These are phyloP conservation scores for Acanthosepion lycidas DNA, from an alignment of 2,888 invertebrate species.

Conservation along the genomic window DNA sequence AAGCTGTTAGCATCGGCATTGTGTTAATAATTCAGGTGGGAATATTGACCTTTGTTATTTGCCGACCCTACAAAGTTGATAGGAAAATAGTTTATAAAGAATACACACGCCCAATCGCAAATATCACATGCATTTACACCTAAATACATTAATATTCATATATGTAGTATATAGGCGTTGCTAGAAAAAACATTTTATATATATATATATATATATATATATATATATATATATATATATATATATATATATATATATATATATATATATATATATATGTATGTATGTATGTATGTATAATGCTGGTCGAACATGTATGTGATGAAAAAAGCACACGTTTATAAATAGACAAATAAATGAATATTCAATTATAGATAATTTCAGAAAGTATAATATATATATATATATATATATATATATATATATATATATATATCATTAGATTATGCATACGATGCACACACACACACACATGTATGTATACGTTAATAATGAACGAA, in stretches of 20 bases:
- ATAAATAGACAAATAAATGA: neutral
- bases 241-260: too few relatives aligned
- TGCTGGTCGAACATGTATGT: too few relatives aligned
- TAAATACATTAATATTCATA: neutral
- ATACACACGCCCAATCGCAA: neutral
- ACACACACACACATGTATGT: too few relatives aligned
- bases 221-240: too few relatives aligned
- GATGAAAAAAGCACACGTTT: too few relatives aligned
- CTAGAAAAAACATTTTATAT: too few relatives aligned
- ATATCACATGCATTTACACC: neutral
- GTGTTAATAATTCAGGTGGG: slow-evolving; percentile 33
- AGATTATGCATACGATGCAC: too few relatives aligned
- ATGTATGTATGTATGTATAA: too few relatives aligned
- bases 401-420: neutral
- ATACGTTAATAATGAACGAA: too few relatives aligned
- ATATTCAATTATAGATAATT: neutral
- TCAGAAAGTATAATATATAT: neutral
- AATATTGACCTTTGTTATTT: neutral
- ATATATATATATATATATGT: too few relatives aligned
- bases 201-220: too few relatives aligned
- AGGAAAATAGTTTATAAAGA: neutral
- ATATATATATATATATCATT: neutral
- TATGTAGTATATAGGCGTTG: neutral
- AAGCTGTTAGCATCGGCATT: slow-evolving; percentile 33
- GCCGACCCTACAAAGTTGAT: neutral